Evolutionary conservation across 1,140 invertebrate genomes (phyloP), one percentile per base, ranked within the genome.

Genomic region (Tachypleus tridentatus): DNA sequence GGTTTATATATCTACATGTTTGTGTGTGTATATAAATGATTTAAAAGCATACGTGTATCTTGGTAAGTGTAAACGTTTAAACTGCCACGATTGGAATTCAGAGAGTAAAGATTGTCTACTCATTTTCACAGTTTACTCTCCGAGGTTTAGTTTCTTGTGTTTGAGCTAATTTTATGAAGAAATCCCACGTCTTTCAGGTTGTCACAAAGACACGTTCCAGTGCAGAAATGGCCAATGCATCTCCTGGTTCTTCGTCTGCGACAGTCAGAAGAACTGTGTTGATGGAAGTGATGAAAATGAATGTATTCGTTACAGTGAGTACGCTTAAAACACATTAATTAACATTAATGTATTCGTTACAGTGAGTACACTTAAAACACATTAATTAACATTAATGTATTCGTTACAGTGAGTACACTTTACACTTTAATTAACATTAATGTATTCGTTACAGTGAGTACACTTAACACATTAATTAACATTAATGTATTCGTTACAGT

Each of bases 111-210:
- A 54, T 3, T 54, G 7, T 54, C n/a, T 7, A 3, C n/a, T 54
- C n/a, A 54, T 54, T 54, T 54, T 8, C 29, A 29, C 29, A 29
- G 29, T 29, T 29, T 29, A 29, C 29, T 29, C 29, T 29, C 29
- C 29, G 29, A 29, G 29, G 29, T 29, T 29, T 29, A 1, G 29
- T 29, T 29, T 29, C 29, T 29, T 29, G 29, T 29, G 29, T 29
- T 29, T 29, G 29, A 29, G 29, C 29, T 29, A 29, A 29, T 29
- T 29, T 29, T 29, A 29, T 29, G 29, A 29, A 29, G 2, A 29
- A 29, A 29, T 29, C 2, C 29, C 29, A 29, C 29, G 29, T 29
- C 5, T 52, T 29, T 47, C 60, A 72, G 90, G 89, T 48, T 93
- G 91, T n/a, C 52, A 62, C 3, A 69, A 69, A 9, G 72, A 74